Evolutionary conservation across 2,888 invertebrate species (phyloP), one percentile per base, ranked within the genome.

Genomic region (Leptinotarsa juncta): DNA sequence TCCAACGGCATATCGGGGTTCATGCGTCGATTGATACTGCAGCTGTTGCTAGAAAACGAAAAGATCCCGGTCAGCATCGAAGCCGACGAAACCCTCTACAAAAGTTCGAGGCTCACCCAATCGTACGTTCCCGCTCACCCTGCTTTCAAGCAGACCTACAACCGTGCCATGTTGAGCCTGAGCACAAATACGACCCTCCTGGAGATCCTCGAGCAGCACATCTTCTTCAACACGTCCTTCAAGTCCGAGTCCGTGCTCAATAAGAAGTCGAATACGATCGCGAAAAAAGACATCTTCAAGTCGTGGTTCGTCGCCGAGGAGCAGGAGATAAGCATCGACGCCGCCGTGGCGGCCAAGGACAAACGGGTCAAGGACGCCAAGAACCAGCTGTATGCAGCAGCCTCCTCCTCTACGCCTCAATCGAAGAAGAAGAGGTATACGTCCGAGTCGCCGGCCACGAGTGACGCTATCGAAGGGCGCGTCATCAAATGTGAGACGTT

Each of bases 301-400:
- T 84, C 89, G 65, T 85, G 88, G 78, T 89, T 89, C 60, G 87
- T 88, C 14, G 83, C 85, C 18, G 88, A 88, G 71, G 86, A 89
- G 79, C 88, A 89, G 3, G 89, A 90, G 74, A 89, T 91, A 79
- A 94, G 94, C 81, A 93, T 96, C 73, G 95, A 95, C 14, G 96
- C 96, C 67, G 96, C 94, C 69, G 94, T 94, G 77, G 94, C 95
- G 20, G 96, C 96, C 70, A 96, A 96, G 88, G 96, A 96, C 87
- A 96, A 96, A 87, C 91, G 96, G 65, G 92, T 94, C 77, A 96
- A 96, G 87, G 95, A 95, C 88, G 92, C 93, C 68, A 93, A 95
- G 88, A 93, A 95, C 86, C 90, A 91, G 80, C 86, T 86, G 10
- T 68, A 53, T 42, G 68, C 68, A 18, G 67, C 82, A 84, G 75